Evolutionary conservation across 2,888 invertebrate species (phyloP), one percentile per base, ranked within the genome.

Genomic region (Dimorphilus gyrociliatus): DNA sequence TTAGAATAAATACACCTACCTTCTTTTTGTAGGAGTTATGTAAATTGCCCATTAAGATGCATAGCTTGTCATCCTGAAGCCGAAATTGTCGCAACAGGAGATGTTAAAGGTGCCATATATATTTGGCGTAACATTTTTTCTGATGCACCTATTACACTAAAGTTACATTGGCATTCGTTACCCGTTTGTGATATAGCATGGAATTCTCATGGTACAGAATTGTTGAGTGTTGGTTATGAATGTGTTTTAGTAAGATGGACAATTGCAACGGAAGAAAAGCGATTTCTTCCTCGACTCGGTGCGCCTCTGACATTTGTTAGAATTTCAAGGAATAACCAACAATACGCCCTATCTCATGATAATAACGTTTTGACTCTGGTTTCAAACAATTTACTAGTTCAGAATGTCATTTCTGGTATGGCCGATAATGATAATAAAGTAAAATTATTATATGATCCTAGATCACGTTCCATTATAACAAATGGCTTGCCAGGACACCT

Each of bases 171-270:
- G 81, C 81, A 81, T 60, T 72, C 74, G 3, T 65, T 78, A 27
- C 69, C 74, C 19, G 73, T 80, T 1, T 66, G 68, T 25, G 72
- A 74, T 16, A 15, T 19, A 14, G 2, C 27, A 26, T 25, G 33
- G 37, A 27, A 33, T 25, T 30, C 29, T 41, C 45, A 59, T 57
- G 79, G 79, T 14, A 70, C 71, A 7, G 68, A 72, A 40, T 69
- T 81, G 52, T 75, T 73, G 45, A 77, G 77, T 45, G 78, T 79
- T 6, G 81, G 78, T n/a, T 68, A 69, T 27, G 82, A 82, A 56
- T 69, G 73, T 47, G 78, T 78, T 1, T 56, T 82, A 29, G 79
- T 81, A 0, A 75, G 74, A 53, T 82, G 81, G 82, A 60, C 66
- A 21, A 46, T 43, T 25, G 42, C 47, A 18, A 40, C 51, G 6